Conservation (phyloP, 1,140 invertebrate genomes). For the Calycopis cecrops region DNA sequence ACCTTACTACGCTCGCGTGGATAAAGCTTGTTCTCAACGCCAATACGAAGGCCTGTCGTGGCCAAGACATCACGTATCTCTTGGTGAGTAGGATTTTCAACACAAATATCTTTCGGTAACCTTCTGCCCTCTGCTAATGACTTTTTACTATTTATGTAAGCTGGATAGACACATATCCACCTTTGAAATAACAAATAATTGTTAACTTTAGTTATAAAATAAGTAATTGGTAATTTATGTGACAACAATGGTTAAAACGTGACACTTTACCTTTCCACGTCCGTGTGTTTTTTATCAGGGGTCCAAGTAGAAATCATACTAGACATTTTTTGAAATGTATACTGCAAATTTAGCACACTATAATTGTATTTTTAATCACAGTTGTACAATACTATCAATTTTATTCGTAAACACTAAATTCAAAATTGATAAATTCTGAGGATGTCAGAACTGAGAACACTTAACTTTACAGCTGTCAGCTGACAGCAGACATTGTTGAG, state of each 20-base stretch:
- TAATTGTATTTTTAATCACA: neutral
- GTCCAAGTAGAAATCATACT: conserved; percentile 17
- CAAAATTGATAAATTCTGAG: too few species aligned
- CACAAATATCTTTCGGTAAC: conserved; percentile 88
- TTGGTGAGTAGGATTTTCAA: conserved; percentile 94
- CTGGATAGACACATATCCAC: conserved; percentile 98
- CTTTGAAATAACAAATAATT: conserved; percentile 71
- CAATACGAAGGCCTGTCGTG: conserved; percentile 87
- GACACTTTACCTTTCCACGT: conserved; percentile 24
- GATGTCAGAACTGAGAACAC: too few species aligned
- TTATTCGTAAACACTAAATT: too few species aligned
- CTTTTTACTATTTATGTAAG: conserved; percentile 96
- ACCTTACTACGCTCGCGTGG: conserved; percentile 92
- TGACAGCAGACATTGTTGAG: too few species aligned
- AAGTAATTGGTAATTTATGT: too few species aligned
- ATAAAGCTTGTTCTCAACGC: conserved; percentile 96
- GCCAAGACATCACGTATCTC: conserved; percentile 95
- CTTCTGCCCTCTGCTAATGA: conserved; percentile 90
- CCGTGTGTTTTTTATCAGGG: conserved; percentile 25
- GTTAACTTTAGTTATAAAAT: too few species aligned
- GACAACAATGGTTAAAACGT: too few species aligned
- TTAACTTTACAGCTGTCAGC: too few species aligned
- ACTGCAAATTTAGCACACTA: too few species aligned
- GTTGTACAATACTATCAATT: neutral
- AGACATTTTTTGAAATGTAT: conserved; percentile 3